Percentiles rank a stretch among this genome's conserved stretches.
These are phyloP conservation scores for Dromococcyx pavoninus DNA, from an alignment of 2,797 vertebrate species.

Conservation along the genomic window DNA sequence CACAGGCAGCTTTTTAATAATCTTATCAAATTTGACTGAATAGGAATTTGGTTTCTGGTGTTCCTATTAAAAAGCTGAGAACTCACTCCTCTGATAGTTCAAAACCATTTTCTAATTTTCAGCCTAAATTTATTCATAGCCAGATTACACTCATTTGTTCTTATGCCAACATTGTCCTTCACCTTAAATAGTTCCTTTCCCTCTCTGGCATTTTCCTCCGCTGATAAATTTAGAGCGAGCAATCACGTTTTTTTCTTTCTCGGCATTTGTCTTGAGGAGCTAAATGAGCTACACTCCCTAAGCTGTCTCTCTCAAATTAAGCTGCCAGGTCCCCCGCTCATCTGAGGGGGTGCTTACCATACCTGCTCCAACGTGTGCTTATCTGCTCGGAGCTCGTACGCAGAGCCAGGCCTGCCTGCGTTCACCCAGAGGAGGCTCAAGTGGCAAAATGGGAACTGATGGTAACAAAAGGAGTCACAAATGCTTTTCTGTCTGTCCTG, in stretches of 20 bases:
- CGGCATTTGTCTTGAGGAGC: slow-evolving; percentile 14
- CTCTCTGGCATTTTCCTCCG: slow-evolving; percentile 41
- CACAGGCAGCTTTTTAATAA: slow-evolving; percentile 36
- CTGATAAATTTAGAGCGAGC: slow-evolving; percentile 62
- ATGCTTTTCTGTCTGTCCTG: background rate
- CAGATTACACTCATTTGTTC: slow-evolving; percentile 58
- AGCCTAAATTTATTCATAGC: slow-evolving; percentile 62
- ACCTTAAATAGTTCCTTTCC: slow-evolving; percentile 59
- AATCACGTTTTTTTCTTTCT: slow-evolving; percentile 41
- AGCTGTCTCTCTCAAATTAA: slow-evolving; percentile 42
- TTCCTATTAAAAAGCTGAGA: slow-evolving; percentile 38
- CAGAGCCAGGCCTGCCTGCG: background rate
- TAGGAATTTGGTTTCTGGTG: slow-evolving; percentile 27
- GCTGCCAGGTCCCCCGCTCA: slow-evolving; percentile 10
- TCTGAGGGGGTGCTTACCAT: background rate
- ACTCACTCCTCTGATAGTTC: slow-evolving; percentile 29
- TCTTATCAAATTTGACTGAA: slow-evolving; percentile 30
- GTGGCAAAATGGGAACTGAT: background rate
- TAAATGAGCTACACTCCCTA: slow-evolving; percentile 43
- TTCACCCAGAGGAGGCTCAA: background rate
- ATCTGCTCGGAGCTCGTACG: background rate
- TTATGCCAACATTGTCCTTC: slow-evolving; percentile 68
- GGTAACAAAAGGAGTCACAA: background rate
- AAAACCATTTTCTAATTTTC: slow-evolving; percentile 57
- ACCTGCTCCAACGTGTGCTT: background rate